Conservation (phyloP, 2,113 vertebrate genomes). For the Brevimyrus niger region DNA sequence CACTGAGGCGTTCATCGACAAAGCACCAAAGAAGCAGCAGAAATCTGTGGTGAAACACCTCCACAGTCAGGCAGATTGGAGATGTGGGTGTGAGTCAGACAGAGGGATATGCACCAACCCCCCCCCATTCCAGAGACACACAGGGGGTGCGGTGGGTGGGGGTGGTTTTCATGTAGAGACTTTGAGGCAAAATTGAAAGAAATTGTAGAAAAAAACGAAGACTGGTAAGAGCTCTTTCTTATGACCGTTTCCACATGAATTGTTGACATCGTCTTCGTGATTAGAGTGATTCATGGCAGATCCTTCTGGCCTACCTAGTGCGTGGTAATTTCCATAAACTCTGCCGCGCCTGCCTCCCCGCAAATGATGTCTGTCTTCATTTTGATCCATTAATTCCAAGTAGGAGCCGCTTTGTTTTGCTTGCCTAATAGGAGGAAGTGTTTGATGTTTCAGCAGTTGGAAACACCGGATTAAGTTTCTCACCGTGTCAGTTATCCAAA, state of each 20-base stretch:
- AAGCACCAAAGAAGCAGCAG: not conserved
- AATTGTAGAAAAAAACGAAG: not conserved
- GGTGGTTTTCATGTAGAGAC: not conserved
- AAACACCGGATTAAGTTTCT: conserved; percentile 44
- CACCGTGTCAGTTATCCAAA: conserved; percentile 36
- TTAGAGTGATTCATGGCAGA: not conserved
- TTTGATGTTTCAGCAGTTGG: conserved; percentile 45
- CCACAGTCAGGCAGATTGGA: not conserved
- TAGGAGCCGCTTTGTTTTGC: conserved; percentile 26
- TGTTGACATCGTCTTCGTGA: not conserved
- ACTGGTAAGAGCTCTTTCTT: not conserved
- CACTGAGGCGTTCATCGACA: not conserved
- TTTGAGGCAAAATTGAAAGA: not conserved
- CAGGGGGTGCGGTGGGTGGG: not conserved
- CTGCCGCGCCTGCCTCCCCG: not conserved
- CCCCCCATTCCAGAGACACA: not conserved
- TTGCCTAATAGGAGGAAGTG: conserved; percentile 46
- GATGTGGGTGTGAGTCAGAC: not conserved
- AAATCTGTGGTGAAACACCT: not conserved
- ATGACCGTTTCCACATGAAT: not conserved
- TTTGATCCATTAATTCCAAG: conserved; percentile 34
- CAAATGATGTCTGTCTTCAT: conserved; percentile 21
- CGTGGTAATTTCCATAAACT: not conserved
- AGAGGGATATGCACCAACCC: not conserved
- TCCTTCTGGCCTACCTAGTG: not conserved